phyloP scores from a whole-genome alignment of 2,797 vertebrate species.

The Picus viridis region DNA sequence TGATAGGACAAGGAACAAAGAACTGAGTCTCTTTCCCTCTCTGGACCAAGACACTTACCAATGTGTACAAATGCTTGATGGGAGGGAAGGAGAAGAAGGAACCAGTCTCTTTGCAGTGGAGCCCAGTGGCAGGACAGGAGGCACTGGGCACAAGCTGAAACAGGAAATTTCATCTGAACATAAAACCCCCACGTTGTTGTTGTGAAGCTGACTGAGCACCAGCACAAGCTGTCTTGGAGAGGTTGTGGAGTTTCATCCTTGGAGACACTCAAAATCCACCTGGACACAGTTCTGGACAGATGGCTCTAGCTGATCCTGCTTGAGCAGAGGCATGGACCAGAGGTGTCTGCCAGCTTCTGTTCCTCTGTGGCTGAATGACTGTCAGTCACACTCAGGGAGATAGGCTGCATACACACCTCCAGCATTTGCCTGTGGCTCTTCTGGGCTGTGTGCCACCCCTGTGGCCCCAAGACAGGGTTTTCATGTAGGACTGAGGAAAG shows the following conservation, averaged over 20 bases:
- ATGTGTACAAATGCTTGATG: not conserved
- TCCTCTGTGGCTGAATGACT: rapidly evolving
- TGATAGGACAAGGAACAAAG: too few relatives aligned
- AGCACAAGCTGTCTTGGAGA: not conserved
- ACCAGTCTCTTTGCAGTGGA: not conserved
- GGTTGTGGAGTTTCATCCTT: not conserved
- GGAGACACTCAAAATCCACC: not conserved
- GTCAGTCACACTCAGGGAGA: not conserved
- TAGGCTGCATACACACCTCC: not conserved
- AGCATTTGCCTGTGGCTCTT: not conserved
- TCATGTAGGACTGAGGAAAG: rapidly evolving
- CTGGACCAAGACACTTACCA: too few relatives aligned
- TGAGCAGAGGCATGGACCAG: not conserved
- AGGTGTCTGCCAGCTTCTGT: not conserved
- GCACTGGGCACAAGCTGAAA: too few relatives aligned
- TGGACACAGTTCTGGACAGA: not conserved
- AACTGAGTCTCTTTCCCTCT: too few relatives aligned
- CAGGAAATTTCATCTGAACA: too few relatives aligned
- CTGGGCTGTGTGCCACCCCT: too few relatives aligned
- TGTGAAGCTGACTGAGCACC: not conserved
- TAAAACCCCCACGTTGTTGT: not conserved
- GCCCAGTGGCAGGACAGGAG: too few relatives aligned
- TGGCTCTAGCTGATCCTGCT: not conserved
- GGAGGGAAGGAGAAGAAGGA: not conserved
- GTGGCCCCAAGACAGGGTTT: not conserved